These are phyloP conservation scores for Salvator merianae DNA, from an alignment of 2,113 vertebrate genomes.

Conservation along the genomic window DNA sequence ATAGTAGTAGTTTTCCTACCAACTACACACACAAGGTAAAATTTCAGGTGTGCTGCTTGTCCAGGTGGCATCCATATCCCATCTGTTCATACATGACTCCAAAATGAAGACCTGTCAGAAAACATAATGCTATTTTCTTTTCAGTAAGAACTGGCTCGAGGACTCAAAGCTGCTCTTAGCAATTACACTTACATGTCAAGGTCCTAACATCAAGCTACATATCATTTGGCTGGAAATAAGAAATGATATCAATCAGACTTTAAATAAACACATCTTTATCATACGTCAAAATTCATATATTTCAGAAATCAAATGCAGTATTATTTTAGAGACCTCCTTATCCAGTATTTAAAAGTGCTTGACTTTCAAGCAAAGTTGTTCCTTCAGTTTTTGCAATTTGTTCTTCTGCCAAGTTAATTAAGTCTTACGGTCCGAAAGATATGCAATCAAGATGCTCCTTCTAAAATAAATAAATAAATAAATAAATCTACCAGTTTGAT, in stretches of 20 bases:
- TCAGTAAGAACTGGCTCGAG: neutral
- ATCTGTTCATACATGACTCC: too few relatives aligned
- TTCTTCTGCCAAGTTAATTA: slow-evolving; percentile 14
- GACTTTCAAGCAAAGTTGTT: neutral
- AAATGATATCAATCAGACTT: slow-evolving; percentile 1
- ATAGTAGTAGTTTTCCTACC: too few relatives aligned
- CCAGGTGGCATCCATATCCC: too few relatives aligned
- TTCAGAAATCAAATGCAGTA: neutral
- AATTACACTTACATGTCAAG: neutral
- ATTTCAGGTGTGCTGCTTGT: too few relatives aligned
- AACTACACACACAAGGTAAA: too few relatives aligned
- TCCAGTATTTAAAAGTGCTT: neutral
- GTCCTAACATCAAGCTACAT: neutral
- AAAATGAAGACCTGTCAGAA: neutral
- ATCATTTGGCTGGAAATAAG: neutral
- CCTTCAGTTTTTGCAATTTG: neutral
- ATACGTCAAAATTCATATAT: neutral
- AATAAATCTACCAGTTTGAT: neutral
- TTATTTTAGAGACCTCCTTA: neutral
- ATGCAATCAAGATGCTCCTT: neutral
- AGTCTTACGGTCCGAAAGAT: slow-evolving; percentile 4
- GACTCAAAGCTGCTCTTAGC: neutral
- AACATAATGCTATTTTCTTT: neutral
- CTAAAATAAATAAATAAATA: neutral
- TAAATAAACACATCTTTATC: neutral